Percentiles rank a stretch among this genome's conserved stretches.
Evolutionary conservation across 1,140 invertebrate species (phyloP).

Genomic region (Chymomyza costata): DNA sequence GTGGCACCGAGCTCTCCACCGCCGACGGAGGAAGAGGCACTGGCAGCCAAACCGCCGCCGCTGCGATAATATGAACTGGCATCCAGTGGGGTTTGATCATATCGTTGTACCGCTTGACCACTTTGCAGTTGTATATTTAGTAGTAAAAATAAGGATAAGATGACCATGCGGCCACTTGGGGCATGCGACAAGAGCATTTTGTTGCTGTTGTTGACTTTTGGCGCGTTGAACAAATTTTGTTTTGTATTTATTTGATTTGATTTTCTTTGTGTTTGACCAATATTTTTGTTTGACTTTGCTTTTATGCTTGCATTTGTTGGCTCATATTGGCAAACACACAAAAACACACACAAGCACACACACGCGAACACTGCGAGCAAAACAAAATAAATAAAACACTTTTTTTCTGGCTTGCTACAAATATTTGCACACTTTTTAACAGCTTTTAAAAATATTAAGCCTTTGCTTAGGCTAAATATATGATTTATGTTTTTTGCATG

Average conservation of each 20-base stretch:
- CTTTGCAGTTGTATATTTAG: too few relatives aligned
- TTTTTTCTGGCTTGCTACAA: slow-evolving; percentile 5
- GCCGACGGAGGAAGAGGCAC: slow-evolving; percentile 33
- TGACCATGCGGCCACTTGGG: too few relatives aligned
- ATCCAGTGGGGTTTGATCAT: slow-evolving; percentile 52
- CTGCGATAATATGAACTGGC: slow-evolving; percentile 64
- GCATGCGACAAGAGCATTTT: slow-evolving; percentile 6
- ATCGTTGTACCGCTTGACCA: slow-evolving; percentile 48
- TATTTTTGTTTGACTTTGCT: slow-evolving; percentile 14
- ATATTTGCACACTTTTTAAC: slow-evolving; percentile 6
- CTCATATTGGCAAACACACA: slow-evolving; percentile 1
- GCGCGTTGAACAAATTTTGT: too few relatives aligned
- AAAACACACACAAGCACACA: slow-evolving; percentile 5
- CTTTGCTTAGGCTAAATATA: slow-evolving; percentile 8
- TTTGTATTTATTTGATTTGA: slow-evolving; percentile 7
- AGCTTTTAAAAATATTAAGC: too few relatives aligned
- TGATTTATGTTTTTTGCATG: slow-evolving; percentile 35
- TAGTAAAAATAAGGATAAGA: too few relatives aligned
- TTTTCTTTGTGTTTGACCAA: slow-evolving; percentile 7
- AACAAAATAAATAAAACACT: slow-evolving; percentile 8
- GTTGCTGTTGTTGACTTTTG: slow-evolving; percentile 6
- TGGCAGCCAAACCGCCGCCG: slow-evolving; percentile 34
- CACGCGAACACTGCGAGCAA: neutral
- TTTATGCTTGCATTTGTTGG: slow-evolving; percentile 26
- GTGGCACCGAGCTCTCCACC: slow-evolving; percentile 34